A percentile compares a stretch with the other conserved stretches of the same genome.
Evolutionary conservation across 2,113 vertebrate genomes (phyloP).

Genomic region (Gambusia holbrooki): DNA sequence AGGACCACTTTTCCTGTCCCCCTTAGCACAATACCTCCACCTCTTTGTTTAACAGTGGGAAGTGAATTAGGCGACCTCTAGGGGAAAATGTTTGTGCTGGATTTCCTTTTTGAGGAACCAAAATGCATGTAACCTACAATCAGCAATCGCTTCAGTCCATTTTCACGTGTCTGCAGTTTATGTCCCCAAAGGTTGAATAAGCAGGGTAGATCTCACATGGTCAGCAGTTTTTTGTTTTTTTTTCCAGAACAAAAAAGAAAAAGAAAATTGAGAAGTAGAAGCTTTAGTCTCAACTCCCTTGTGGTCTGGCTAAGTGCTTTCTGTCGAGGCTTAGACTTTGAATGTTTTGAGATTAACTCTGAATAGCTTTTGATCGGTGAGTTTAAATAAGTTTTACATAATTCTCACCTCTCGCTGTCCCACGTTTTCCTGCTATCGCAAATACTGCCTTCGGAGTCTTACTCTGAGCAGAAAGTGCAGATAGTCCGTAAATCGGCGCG

Average conservation of each 20-base stretch:
- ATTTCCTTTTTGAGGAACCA: not conserved
- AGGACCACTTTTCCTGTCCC: too few relatives aligned
- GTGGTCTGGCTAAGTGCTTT: conserved; percentile 50
- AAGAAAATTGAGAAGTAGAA: conserved; percentile 20
- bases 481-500: conserved; percentile 4
- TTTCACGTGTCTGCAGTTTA: conserved; percentile 24
- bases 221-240: conserved; percentile 41
- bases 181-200: conserved; percentile 26
- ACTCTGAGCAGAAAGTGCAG: not conserved
- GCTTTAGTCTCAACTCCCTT: conserved; percentile 35
- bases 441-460: conserved; percentile 4
- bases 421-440: conserved; percentile 6
- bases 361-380: conserved; percentile 48
- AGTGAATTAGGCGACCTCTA: not conserved
- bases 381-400: conserved; percentile 50
- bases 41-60: too few relatives aligned
- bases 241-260: conserved; percentile 17
- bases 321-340: conserved; percentile 34
- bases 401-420: conserved; percentile 34
- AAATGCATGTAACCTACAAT: not conserved
- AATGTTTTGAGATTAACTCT: conserved; percentile 56
- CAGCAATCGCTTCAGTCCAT: not conserved
- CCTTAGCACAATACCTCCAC: too few relatives aligned
- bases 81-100: not conserved
- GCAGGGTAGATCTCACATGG: conserved; percentile 26